A percentile compares a stretch with the other conserved stretches of the same genome.
Conservation (phyloP, 2,888 invertebrate species). For the Lysandra coridon region DNA sequence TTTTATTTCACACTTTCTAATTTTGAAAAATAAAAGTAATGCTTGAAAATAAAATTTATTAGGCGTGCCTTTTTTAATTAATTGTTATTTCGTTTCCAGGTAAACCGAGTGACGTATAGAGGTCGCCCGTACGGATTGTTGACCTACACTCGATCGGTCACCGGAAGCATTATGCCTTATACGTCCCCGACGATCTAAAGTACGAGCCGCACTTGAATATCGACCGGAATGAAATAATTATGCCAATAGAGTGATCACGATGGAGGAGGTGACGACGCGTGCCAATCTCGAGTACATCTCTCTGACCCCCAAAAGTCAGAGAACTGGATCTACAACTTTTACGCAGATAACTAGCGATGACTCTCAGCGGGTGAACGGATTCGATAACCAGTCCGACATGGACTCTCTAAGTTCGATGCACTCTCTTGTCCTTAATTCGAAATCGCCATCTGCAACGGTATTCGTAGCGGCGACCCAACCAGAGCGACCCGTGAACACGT, state of each 20-base stretch:
- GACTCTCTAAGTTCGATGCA: constrained; percentile 77
- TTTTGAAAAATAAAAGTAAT: background rate
- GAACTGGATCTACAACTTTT: constrained; percentile 66
- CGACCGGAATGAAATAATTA: constrained; percentile 69
- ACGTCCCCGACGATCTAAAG: constrained; percentile 64
- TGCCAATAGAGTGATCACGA: constrained; percentile 65
- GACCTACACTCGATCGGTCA: constrained; percentile 67
- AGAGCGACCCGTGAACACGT: constrained; percentile 72
- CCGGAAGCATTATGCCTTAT: constrained; percentile 79
- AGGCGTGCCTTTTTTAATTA: constrained; percentile 8
- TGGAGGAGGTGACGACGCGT: constrained; percentile 78
- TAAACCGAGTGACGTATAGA: constrained; percentile 56
- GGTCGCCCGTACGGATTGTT: constrained; percentile 59
- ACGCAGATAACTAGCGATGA: constrained; percentile 70
- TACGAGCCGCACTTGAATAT: constrained; percentile 67
- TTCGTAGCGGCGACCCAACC: constrained; percentile 77
- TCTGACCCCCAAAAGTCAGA: constrained; percentile 79
- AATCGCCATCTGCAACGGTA: constrained; percentile 77
- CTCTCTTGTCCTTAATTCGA: constrained; percentile 79
- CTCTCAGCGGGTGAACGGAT: constrained; percentile 58
- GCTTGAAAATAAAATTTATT: constrained; percentile 14
- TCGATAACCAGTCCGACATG: constrained; percentile 58
- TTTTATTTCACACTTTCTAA: constrained; percentile 7
- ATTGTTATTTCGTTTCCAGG: constrained; percentile 66
- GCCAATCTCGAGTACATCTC: constrained; percentile 74